phyloP scores from a whole-genome alignment of 2,113 vertebrate species.

The Antechinus stuartii region DNA sequence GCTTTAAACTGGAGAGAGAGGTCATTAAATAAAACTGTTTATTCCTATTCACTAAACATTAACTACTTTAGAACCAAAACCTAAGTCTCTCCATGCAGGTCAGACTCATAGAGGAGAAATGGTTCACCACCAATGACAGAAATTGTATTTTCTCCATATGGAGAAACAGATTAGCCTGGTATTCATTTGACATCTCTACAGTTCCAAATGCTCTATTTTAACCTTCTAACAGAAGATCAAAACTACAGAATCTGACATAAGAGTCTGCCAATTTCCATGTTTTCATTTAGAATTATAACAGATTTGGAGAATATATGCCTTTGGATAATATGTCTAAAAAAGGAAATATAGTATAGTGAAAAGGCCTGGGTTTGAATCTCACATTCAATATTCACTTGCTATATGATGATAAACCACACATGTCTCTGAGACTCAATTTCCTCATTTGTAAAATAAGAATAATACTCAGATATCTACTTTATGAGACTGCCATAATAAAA shows the following conservation, averaged over 20 bases:
- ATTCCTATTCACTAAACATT: slow-evolving; percentile 36
- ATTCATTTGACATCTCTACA: slow-evolving; percentile 12
- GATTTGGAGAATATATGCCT: neutral
- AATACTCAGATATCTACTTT: neutral
- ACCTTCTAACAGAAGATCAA: slow-evolving; percentile 51
- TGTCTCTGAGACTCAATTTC: neutral
- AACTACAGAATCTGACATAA: slow-evolving; percentile 34
- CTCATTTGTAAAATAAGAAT: neutral
- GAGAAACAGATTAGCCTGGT: slow-evolving; percentile 39
- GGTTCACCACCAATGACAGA: slow-evolving; percentile 14
- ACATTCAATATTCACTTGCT: neutral
- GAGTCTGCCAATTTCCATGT: slow-evolving; percentile 51
- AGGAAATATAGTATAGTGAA: neutral
- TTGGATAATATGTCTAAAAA: neutral
- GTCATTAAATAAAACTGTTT: slow-evolving; percentile 31
- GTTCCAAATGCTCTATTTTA: slow-evolving; percentile 37
- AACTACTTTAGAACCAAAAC: slow-evolving; percentile 4
- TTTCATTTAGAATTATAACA: slow-evolving; percentile 18
- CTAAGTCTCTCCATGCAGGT: slow-evolving; percentile 20
- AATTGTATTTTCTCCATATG: slow-evolving; percentile 39
- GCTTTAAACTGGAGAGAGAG: slow-evolving; percentile 47
- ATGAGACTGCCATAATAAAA: neutral
- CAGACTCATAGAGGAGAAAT: slow-evolving; percentile 22
- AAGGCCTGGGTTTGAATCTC: neutral
- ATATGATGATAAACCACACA: neutral